These are phyloP conservation scores for Drosophila ogumai DNA, from an alignment of 1,140 invertebrate species.

Conservation along the genomic window DNA sequence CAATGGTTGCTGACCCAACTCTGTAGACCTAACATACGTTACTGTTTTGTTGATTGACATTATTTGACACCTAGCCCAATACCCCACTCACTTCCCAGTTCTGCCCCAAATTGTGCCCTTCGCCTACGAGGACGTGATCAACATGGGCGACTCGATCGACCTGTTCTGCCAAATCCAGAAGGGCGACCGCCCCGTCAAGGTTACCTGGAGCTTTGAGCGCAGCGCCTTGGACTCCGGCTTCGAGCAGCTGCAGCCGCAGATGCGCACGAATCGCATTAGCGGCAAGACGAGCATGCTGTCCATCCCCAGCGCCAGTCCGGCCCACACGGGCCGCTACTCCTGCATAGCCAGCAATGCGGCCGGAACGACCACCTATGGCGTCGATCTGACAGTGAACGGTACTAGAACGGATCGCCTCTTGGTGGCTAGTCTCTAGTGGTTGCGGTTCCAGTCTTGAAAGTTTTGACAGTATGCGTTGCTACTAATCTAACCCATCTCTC, in stretches of 20 bases:
- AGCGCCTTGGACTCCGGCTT: slow-evolving; percentile 69
- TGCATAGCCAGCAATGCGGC: slow-evolving; percentile 91
- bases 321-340: slow-evolving; percentile 89
- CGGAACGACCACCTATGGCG: slow-evolving; percentile 89
- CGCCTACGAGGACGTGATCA: slow-evolving; percentile 89
- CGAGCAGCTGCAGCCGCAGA: slow-evolving; percentile 65
- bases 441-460: slow-evolving; percentile 85
- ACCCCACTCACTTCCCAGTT: slow-evolving; percentile 85
- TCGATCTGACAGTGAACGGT: slow-evolving; percentile 85
- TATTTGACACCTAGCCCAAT: slow-evolving; percentile 26
- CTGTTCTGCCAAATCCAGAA: slow-evolving; percentile 91
- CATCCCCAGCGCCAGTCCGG: slow-evolving; percentile 85
- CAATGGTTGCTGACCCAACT: slow-evolving; percentile 40
- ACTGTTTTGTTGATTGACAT: slow-evolving; percentile 23
- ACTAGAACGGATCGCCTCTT: slow-evolving; percentile 66
- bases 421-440: slow-evolving; percentile 86
- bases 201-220: slow-evolving; percentile 88
- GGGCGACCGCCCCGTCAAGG: slow-evolving; percentile 92
- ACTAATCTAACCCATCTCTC: slow-evolving; percentile 38
- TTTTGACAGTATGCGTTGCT: slow-evolving; percentile 27
- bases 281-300: slow-evolving; percentile 89
- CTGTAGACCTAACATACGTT: slow-evolving; percentile 8
- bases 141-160: slow-evolving; percentile 87
- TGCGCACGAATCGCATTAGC: slow-evolving; percentile 87
- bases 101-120: slow-evolving; percentile 90